These are phyloP conservation scores for Tachystola acroxantha DNA, from an alignment of 2,888 invertebrate genomes.

Conservation along the genomic window DNA sequence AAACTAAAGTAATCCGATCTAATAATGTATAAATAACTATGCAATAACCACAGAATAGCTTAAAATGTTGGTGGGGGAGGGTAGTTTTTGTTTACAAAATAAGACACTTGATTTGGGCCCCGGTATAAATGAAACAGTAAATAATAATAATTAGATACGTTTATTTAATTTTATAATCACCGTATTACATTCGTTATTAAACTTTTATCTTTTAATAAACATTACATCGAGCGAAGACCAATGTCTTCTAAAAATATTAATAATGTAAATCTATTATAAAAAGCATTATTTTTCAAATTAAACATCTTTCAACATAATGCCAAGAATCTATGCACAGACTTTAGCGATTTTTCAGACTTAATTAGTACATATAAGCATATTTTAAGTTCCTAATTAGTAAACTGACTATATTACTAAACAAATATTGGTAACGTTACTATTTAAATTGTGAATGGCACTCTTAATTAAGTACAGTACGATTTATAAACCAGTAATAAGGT, in stretches of 20 bases:
- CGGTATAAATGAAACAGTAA: too few relatives aligned
- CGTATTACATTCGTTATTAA: constrained; percentile 1
- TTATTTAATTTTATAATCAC: constrained; percentile 1
- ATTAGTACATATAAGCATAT: constrained; percentile 2
- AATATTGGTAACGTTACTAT: constrained; percentile 17
- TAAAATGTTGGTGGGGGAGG: too few relatives aligned
- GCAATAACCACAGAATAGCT: too few relatives aligned
- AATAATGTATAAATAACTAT: too few relatives aligned
- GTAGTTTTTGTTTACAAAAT: too few relatives aligned
- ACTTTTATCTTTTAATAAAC: too few relatives aligned
- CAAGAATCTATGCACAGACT: not conserved
- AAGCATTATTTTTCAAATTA: not conserved
- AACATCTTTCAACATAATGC: not conserved
- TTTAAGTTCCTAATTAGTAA: constrained; percentile 2
- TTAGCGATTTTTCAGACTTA: not conserved
- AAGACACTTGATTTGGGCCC: too few relatives aligned
- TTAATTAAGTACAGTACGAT: not conserved
- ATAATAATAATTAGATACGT: not conserved
- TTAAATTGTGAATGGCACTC: constrained; percentile 16
- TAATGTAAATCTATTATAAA: not conserved
- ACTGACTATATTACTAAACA: constrained; percentile 5
- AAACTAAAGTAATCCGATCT: too few relatives aligned
- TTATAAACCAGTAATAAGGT: not conserved
- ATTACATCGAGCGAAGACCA: too few relatives aligned
- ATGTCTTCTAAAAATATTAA: too few relatives aligned